Conservation (phyloP, 1,140 invertebrate species). For the Drosophila serrata region DNA sequence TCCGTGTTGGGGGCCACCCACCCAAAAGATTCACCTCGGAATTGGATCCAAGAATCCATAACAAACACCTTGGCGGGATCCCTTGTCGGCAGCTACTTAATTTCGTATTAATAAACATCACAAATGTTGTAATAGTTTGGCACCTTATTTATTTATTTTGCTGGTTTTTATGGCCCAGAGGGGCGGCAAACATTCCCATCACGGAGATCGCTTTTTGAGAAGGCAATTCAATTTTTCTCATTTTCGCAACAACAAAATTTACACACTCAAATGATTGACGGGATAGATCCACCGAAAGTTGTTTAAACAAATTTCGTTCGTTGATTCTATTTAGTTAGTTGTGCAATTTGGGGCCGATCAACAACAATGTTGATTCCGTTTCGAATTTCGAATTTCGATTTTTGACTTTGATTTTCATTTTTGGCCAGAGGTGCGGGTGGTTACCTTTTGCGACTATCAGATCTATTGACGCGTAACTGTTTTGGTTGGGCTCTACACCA, state of each 20-base stretch:
- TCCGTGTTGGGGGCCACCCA: slow-evolving; percentile 59
- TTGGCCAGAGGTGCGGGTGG: slow-evolving; percentile 52
- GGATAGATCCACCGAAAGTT: slow-evolving; percentile 42
- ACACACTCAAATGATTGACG: slow-evolving; percentile 69
- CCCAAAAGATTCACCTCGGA: slow-evolving; percentile 24
- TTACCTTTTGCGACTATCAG: slow-evolving; percentile 16
- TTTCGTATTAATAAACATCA: slow-evolving; percentile 84
- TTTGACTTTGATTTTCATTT: slow-evolving; percentile 31
- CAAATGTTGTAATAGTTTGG: slow-evolving; percentile 81
- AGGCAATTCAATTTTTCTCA: slow-evolving; percentile 17
- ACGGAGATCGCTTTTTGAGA: slow-evolving; percentile 13
- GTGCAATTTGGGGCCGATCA: slow-evolving; percentile 38
- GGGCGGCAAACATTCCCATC: slow-evolving; percentile 55
- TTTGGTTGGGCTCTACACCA: slow-evolving; percentile 27
- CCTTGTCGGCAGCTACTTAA: slow-evolving; percentile 68
- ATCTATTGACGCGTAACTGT: slow-evolving; percentile 52
- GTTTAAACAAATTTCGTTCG: slow-evolving; percentile 67
- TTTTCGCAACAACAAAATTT: slow-evolving; percentile 68
- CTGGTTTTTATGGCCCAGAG: slow-evolving; percentile 40
- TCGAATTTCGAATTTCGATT: slow-evolving; percentile 27
- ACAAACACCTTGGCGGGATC: slow-evolving; percentile 56
- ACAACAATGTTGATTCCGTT: slow-evolving; percentile 26
- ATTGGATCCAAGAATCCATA: slow-evolving; percentile 18
- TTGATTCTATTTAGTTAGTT: slow-evolving; percentile 39
- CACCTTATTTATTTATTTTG: slow-evolving; percentile 78